phyloP scores from a whole-genome alignment of 2,888 invertebrate genomes.

The Tetropium fuscum region DNA sequence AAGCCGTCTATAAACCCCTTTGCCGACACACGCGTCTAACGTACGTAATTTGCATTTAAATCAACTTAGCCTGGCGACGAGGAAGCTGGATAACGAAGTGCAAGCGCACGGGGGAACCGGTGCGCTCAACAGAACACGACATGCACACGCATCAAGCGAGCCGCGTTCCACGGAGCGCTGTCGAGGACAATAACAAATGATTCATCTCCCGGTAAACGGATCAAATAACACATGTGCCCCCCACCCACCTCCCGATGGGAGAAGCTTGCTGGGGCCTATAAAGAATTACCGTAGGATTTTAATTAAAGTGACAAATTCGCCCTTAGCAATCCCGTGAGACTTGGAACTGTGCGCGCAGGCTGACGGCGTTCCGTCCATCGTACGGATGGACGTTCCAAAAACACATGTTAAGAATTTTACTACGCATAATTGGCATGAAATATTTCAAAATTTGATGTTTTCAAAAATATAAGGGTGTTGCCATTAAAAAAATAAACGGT shows the following conservation, averaged over 20 bases:
- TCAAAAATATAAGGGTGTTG: too few species aligned
- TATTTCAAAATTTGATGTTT: too few species aligned
- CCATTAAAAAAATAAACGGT: too few species aligned
- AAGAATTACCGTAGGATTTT: slow-evolving; percentile 64
- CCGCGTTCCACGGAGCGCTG: slow-evolving; percentile 52
- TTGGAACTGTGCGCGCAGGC: slow-evolving; percentile 2
- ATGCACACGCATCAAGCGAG: slow-evolving; percentile 42
- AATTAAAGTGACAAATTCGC: slow-evolving; percentile 58
- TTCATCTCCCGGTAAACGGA: slow-evolving; percentile 63
- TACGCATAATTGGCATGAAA: too few species aligned
- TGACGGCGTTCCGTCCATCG: too few species aligned
- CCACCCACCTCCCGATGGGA: slow-evolving; percentile 14
- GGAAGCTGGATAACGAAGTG: slow-evolving; percentile 35
- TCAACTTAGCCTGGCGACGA: slow-evolving; percentile 47
- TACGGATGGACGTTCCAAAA: too few species aligned
- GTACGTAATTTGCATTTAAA: slow-evolving; percentile 59
- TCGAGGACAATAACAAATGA: slow-evolving; percentile 63
- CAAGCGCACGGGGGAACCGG: slow-evolving; percentile 15
- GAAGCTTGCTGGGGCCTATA: slow-evolving; percentile 52
- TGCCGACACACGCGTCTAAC: slow-evolving; percentile 49
- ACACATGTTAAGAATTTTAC: too few species aligned
- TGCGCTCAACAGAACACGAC: slow-evolving; percentile 24
- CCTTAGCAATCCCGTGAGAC: slow-evolving; percentile 68
- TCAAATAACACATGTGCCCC: slow-evolving; percentile 63
- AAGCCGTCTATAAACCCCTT: slow-evolving; percentile 37